These are phyloP conservation scores for Dryobates pubescens DNA, from an alignment of 2,797 vertebrate species.

Conservation along the genomic window DNA sequence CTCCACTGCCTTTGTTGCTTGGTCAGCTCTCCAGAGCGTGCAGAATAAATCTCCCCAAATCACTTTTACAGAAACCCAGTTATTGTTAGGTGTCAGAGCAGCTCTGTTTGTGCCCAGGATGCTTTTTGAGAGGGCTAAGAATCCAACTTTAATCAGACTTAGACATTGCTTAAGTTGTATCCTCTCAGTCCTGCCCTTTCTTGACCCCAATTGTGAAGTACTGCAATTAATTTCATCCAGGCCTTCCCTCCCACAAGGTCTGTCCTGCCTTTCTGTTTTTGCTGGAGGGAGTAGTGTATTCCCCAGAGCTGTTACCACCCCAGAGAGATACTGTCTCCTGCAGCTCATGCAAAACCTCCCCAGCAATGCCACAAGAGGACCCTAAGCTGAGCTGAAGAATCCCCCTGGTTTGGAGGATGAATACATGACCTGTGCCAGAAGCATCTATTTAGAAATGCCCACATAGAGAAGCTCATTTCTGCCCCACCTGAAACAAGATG, in stretches of 20 bases:
- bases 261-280: background rate
- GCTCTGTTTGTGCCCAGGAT: background rate
- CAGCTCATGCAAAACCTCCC: background rate
- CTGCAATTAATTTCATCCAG: background rate
- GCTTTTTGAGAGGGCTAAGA: background rate
- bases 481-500: background rate
- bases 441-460: background rate
- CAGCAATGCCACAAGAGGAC: background rate
- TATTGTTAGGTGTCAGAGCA: background rate
- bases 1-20: background rate
- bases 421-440: background rate
- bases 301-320: background rate
- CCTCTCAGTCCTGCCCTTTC: background rate
- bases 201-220: background rate
- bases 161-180: background rate
- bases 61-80: background rate
- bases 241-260: background rate
- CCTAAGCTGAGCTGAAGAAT: background rate
- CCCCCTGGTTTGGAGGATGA: background rate
- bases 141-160: background rate
- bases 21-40: fast-evolving
- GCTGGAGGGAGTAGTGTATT: background rate
- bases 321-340: background rate
- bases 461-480: background rate
- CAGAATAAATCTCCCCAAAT: background rate